Conservation (phyloP, 1,140 invertebrate species). For the Aleiodes sp. region DNA sequence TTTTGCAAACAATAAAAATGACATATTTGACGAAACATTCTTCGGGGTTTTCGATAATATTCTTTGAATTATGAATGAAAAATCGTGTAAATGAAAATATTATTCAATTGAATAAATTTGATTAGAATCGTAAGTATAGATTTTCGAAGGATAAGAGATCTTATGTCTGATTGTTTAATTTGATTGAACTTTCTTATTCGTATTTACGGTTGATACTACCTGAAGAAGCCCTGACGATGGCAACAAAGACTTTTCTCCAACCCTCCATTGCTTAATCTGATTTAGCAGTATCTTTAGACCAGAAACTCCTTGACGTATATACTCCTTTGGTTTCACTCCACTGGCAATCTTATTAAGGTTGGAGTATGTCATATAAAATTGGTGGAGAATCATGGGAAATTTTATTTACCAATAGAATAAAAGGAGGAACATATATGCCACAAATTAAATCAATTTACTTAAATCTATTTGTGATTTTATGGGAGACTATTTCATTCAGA, state of each 20-base stretch:
- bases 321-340: constrained; percentile 10
- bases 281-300: constrained; percentile 17
- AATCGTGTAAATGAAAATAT: too few species aligned
- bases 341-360: constrained; percentile 25
- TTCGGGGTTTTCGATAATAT: too few species aligned
- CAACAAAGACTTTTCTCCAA: constrained; percentile 11
- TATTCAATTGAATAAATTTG: too few species aligned
- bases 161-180: constrained; percentile 2
- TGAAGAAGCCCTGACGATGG: constrained; percentile 14
- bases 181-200: constrained; percentile 17
- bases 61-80: too few species aligned
- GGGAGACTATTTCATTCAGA: too few species aligned
- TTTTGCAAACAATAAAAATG: too few species aligned
- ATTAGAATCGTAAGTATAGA: too few species aligned
- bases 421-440: neutral
- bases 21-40: too few species aligned
- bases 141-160: too few species aligned
- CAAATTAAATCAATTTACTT: neutral
- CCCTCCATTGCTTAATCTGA: constrained; percentile 11
- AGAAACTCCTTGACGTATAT: constrained; percentile 15
- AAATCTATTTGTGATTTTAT: too few species aligned
- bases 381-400: constrained; percentile 46
- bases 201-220: neutral
- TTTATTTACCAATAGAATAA: too few species aligned
- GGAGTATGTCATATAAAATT: constrained; percentile 45